These are phyloP conservation scores for Hirtodrosophila duncani DNA, from an alignment of 2,888 invertebrate genomes.

Conservation along the genomic window DNA sequence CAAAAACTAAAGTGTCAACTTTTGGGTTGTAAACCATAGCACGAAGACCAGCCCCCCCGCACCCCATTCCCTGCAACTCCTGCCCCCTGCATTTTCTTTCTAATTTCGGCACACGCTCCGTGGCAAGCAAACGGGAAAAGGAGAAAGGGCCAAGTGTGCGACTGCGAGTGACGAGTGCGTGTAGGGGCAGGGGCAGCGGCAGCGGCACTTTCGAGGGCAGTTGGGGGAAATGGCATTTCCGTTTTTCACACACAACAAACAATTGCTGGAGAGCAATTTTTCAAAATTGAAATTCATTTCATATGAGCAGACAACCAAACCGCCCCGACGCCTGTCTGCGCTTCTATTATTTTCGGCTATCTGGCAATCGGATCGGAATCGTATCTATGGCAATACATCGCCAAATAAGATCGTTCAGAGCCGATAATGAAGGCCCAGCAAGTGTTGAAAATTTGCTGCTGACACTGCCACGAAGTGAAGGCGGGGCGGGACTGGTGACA, in stretches of 20 bases:
- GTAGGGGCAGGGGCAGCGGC: not conserved
- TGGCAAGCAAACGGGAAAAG: constrained; percentile 27
- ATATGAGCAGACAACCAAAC: constrained; percentile 23
- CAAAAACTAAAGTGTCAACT: constrained; percentile 61
- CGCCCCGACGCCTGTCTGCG: constrained; percentile 50
- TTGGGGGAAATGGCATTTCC: constrained; percentile 54
- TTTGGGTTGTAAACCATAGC: constrained; percentile 45
- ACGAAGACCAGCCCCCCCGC: constrained; percentile 14
- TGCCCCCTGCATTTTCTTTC: constrained; percentile 48
- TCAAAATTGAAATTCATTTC: constrained; percentile 69
- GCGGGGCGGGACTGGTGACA: too few species aligned
- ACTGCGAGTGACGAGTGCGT: constrained; percentile 19
- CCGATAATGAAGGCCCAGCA: constrained; percentile 47
- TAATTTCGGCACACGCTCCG: constrained; percentile 68
- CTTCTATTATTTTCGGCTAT: constrained; percentile 51
- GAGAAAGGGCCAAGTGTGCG: constrained; percentile 40
- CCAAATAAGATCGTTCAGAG: constrained; percentile 51
- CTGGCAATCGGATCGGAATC: constrained; percentile 30
- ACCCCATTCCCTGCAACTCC: not conserved
- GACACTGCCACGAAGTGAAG: too few species aligned
- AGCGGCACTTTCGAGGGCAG: not conserved
- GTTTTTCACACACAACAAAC: constrained; percentile 69
- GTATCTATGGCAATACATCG: constrained; percentile 53
- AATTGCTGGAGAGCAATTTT: constrained; percentile 66
- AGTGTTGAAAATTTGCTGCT: constrained; percentile 61